Base-by-base conservation (phyloP, 2,113 vertebrate species). In the Condylura cristata region DNA sequence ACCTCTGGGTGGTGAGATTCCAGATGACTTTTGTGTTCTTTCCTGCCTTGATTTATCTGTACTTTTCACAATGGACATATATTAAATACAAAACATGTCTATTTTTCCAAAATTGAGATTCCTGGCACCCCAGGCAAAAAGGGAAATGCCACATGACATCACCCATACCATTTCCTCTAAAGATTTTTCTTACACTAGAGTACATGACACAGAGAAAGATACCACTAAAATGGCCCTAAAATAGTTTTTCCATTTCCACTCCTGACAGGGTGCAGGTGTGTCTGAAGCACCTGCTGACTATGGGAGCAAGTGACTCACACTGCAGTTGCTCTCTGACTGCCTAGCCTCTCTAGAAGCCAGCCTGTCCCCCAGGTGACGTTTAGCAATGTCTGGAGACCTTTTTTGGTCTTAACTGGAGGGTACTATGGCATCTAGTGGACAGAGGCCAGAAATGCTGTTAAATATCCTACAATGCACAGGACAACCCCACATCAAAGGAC, bases 291-390 rank as follows among this genome's bases (percentile, higher is more conserved):
- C 1, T 20, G 22, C 6, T 8, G 8, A 85, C n/a, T 17, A 92
- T 34, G 63, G 7, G 18, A 41, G 70, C 28, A 17, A 37, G 51
- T 9, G 76, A 41, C 61, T 41, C 16, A 61, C 7, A 13, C 22
- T 26, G 18, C 24, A 85, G 6, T 78, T 91, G 32, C 8, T 53
- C 32, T 72, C 16, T 41, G 14, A 34, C 48, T 53, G 34, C 53
- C 0, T 0, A 2, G 37, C 44, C n/a, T 68, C 41, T 72, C 32
- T 0, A 0, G 58, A 17, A 34, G 41, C 0, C 7, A 17, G 28
- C 37, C 2, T 56, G 51, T 28, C 58, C 60, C 70, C 28, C 44
- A 22, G 8, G 80, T 30, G 41, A 66, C 46, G 17, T 7, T 3
- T 3, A 17, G n/a, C 41, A n/a, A 63, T 8, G 22, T 24, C 60